Base-by-base conservation (phyloP, 2,888 invertebrate genomes). In the Oxytorus armatus region DNA sequence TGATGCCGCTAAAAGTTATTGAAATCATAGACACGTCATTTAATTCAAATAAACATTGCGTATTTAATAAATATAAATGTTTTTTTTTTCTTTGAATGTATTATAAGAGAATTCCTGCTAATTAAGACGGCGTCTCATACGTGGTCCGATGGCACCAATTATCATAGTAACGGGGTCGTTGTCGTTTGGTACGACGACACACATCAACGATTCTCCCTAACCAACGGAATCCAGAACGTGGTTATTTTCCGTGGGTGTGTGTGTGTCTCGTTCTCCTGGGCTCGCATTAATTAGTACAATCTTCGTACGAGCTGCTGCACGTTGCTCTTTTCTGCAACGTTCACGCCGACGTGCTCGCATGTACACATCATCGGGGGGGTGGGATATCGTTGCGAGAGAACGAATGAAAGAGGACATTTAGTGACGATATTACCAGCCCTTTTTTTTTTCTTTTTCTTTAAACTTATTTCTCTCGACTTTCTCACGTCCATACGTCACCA, bases 261-360 rank as follows among this genome's bases (percentile, higher is more conserved):
- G 25, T 10, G 39, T 23, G 25, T 72, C 53, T 61, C 10, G 77
- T 33, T 70, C 16, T 33, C 66, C 68, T 18, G 21, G 44, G 66
- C 82, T 83, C 83, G 88, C 89, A 90, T 90, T 90, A 89, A 90
- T 90, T 90, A 90, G 85, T 81, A 82, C 88, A 90, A 90, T 90
- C 89, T 89, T 84, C 75, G 87, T 88, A 88, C 88, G 89, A 89
- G 90, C 87, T 83, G 66, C 61, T 73, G 49, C 51, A 14, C 18
- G 4, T 53, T 29, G 36, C 25, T 29, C 23, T 57, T 69, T 47
- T 66, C 51, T 68, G 77, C 79, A 84, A 85, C 84, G 82, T 82
- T 82, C 80, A 70, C 63, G 79, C 49, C n/a, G 49, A 78, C 66
- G 59, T 78, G 65, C 49, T 51, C 51, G 33, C 23, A 23, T 36